Base-by-base conservation (phyloP, 2,113 vertebrate genomes). In the Sturnus vulgaris region DNA sequence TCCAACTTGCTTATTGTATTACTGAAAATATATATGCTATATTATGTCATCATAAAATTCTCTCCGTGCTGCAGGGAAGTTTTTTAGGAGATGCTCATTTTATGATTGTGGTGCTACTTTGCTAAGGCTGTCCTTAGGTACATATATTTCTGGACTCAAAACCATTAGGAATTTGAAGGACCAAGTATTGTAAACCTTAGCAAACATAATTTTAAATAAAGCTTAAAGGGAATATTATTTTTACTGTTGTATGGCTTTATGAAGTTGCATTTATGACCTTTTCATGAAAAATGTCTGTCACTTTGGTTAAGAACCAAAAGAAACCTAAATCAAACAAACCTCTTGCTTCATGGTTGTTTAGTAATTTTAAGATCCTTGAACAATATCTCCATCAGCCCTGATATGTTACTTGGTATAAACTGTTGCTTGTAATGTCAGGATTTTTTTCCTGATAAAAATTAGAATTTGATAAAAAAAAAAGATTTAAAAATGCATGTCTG, bases 311-410 rank as follows among this genome's bases (percentile, higher is more conserved):
- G 63, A 90, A 7, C 9, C 27, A 71, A 90, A 55, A 37, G 30
- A 69, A 44, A 12, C 0, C 2, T 16, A 68, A 64, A 23, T 47
- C 12, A 71, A 79, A 11, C 13, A 52, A n/a, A 5, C 5, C 5
- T 44, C 6, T 11, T 0, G 0, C 23, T 84, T 59, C 0, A 1
- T 46, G 21, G 2, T 59, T 75, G 16, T 68, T 75, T 40, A 65
- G 8, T 76, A 60, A 53, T 82, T 65, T 33, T 69, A 37, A 44
- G 7, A 66, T 27, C 5, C 11, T 63, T 23, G 59, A 59, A 42
- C 17, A 55, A 10, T 61, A 31, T 46, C 7, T 35, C 28, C 7
- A 4, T 71, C 37, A 56, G 20, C n/a, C 17, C 23, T 57, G 16
- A 20, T 64, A 25, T 4, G 5, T 46, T 79, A 42, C 18, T 30